Percentiles rank a stretch among this genome's conserved stretches.
phyloP scores from a whole-genome alignment of 2,888 invertebrate genomes.

The Acrocyrtus sp. region DNA sequence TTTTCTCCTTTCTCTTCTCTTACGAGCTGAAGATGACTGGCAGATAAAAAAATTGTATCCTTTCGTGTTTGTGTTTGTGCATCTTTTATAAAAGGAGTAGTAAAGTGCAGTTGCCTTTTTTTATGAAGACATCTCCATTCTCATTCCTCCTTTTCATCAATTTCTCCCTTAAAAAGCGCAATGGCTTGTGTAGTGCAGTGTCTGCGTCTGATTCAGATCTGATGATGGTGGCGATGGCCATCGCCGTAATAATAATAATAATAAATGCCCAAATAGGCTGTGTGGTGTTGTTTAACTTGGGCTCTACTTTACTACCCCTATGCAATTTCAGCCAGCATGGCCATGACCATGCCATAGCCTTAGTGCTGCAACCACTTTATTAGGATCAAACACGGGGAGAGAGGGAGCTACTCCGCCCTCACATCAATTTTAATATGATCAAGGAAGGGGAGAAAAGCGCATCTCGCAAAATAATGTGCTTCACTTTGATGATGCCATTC shows the following conservation, averaged over 20 bases:
- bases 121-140: too few species aligned
- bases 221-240: too few species aligned
- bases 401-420: conserved; percentile 44
- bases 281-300: too few species aligned
- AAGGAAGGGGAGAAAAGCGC: too few species aligned
- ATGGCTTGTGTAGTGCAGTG: too few species aligned
- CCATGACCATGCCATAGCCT: too few species aligned
- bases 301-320: background rate
- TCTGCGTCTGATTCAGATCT: too few species aligned
- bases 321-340: too few species aligned
- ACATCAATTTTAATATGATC: conserved; percentile 39
- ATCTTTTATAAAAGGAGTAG: conserved; percentile 13
- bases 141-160: too few species aligned
- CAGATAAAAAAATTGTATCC: background rate
- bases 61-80: conserved; percentile 2
- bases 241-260: conserved; percentile 6
- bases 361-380: conserved; percentile 21
- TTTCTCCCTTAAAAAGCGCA: too few species aligned
- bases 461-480: conserved; percentile 5
- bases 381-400: conserved; percentile 31
- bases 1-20: conserved; percentile 5
- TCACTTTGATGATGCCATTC: background rate
- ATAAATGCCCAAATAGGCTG: conserved; percentile 15
- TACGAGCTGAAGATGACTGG: conserved; percentile 3
- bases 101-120: too few species aligned